Evolutionary conservation across 2,888 invertebrate species (phyloP), one percentile per base, ranked within the genome.

Genomic region (Harpalus rubripes): DNA sequence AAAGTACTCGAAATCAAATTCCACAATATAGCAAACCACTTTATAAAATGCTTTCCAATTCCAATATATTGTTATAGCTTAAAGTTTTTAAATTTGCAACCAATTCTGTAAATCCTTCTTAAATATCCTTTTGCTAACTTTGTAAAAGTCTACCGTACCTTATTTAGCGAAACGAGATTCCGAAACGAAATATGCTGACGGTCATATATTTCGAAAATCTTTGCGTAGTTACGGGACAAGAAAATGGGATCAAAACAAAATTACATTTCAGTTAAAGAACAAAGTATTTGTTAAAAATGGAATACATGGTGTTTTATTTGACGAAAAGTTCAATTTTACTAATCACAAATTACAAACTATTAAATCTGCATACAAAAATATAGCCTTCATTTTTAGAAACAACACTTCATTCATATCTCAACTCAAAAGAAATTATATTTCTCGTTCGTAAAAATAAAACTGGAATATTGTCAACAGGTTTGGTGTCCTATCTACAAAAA

Each of bases 141-240:
- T 12, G 63, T 18, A 63, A 18, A 63, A 63, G 26, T 63, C 22
- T 63, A 63, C 8, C 26, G 26, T 63, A 26, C 63, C 63, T 63
- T 26, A 63, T 63, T 63, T 63, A 10, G 8, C 63, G 63, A 63
- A 63, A 63, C 63, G 22, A 26, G 63, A 26, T 63, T 63, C 63
- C 63, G 12, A 63, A 63, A 22, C 7, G 63, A 63, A 61, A 63
- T 63, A 10, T 63, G 16, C 59, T 16, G 59, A 59, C 59, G n/a
- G 7, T 59, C 59, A 16, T 15, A 59, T 59, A 59, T 16, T 16
- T 12, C 59, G 16, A 59, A 7, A 59, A 15, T 16, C 16, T 59
- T 15, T 52, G 10, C 8, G 44, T 52, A 1, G 44, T 12, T 52
- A 52, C 6, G 5, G 44, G 7, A 12, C 44, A 12, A 52, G 10